Conservation (phyloP, 2,888 invertebrate species). For the Epinotia nisella region DNA sequence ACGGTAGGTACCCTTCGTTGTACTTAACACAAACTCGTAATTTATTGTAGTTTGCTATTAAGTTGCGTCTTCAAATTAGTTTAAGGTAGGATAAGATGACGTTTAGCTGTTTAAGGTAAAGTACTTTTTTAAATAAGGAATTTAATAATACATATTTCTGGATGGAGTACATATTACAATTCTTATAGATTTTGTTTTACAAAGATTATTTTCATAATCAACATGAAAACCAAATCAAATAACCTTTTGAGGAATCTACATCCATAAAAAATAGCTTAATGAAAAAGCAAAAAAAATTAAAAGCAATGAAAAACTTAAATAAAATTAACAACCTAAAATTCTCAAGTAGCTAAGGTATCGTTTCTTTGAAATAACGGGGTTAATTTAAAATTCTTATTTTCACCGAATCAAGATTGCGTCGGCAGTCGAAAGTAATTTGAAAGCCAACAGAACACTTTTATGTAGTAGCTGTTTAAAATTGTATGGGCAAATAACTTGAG, state of each 20-base stretch:
- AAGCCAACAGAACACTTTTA: background rate
- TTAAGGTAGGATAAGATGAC: background rate
- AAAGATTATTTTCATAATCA: background rate
- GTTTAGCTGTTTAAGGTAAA: background rate
- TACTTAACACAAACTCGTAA: conserved; percentile 34
- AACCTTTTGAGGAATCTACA: background rate
- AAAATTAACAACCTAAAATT: conserved; percentile 22
- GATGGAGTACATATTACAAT: no score
- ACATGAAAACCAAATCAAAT: background rate
- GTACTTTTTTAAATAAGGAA: no score
- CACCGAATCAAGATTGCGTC: background rate
- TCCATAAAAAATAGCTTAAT: background rate
- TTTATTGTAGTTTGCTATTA: conserved; percentile 36
- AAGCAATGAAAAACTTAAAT: conserved; percentile 32
- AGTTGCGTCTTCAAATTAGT: conserved; percentile 9
- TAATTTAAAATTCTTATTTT: conserved; percentile 6
- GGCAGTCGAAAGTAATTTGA: conserved; percentile 1
- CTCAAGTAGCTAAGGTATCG: background rate
- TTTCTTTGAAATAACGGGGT: conserved; percentile 25
- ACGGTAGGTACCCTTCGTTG: conserved; percentile 10
- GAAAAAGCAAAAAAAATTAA: background rate
- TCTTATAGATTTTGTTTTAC: background rate
- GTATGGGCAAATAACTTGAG: conserved; percentile 4
- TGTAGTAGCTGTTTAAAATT: conserved; percentile 1
- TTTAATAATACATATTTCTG: no score